Conservation (phyloP, 53 echinoderm and acorn worm genomes). For the Stichopus horrens region DNA sequence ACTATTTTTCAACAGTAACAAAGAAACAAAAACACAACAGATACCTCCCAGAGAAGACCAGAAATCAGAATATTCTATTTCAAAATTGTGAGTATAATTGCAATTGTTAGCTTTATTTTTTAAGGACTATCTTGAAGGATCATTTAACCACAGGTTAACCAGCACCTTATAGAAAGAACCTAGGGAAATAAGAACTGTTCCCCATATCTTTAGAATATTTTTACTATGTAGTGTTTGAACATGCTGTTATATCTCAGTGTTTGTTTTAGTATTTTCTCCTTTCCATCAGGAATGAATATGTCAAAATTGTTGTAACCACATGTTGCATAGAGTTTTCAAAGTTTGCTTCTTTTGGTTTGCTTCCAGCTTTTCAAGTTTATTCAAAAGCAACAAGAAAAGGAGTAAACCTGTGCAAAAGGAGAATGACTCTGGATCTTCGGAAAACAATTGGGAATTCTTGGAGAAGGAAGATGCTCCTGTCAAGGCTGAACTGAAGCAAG, state of each 20-base stretch:
- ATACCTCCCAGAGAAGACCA: neutral
- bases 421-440: conserved; percentile 3
- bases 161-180: no score
- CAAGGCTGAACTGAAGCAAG: neutral
- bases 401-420: neutral
- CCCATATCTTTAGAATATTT: no score
- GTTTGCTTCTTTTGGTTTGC: neutral
- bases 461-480: conserved; percentile 22
- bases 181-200: no score
- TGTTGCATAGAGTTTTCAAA: neutral
- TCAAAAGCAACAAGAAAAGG: conserved; percentile 57
- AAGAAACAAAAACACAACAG: neutral
- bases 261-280: no score
- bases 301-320: no score
- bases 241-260: no score
- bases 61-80: conserved; percentile 17
- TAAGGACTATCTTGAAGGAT: no score
- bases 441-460: conserved; percentile 56
- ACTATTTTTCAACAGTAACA: neutral
- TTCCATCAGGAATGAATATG: no score
- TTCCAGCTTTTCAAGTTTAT: conserved; percentile 67
- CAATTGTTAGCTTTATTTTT: no score
- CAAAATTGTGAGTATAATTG: conserved; percentile 19
- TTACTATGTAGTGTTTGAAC: no score
- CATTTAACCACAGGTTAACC: no score